Base-by-base conservation (phyloP, 2,888 invertebrate species). In the Tenthredo mesomela region DNA sequence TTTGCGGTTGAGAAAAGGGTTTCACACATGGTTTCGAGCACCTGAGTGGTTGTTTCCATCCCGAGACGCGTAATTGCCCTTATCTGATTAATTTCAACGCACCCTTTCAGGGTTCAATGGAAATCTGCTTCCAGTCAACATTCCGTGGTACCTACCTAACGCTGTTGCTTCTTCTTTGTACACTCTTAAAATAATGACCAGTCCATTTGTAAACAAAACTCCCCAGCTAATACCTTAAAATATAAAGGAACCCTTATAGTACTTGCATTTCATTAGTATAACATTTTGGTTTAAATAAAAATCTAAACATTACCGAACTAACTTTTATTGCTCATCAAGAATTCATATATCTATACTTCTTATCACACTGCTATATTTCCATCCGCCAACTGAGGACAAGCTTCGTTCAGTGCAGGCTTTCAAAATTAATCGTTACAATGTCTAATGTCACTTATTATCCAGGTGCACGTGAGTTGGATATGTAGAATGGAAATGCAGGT, bases 71-170 rank as follows among this genome's bases (percentile, higher is more conserved):
- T 65, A 77, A 84, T 84, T 61, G 77, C 77, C 77, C 73, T 75
- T 67, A 84, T 65, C 77, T 84, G 84, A 84, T 84, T 84, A 78
- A 84, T 84, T 65, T 61, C 80, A 61, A 80, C 58, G 40, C 80
- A 40, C 80, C 61, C 80, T 61, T 61, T 61, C 50, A 58, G 61
- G 58, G 21, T 80, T 21, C 61, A 58, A 40, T 61, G 61, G 61
- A 58, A 80, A 61, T 80, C 80, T 61, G 80, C 77, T 54, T 33
- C 50, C 77, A 77, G 77, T 77, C 29, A 77, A 77, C 77, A 50
- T 77, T 54, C 54, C 77, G 29, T 21, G 73, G 10, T 73, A 73
- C 73, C 73, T 43, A 21, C 73, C 21, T 25, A 73, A 73, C 71
- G 18, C 43, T 40, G 9, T 21, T 43, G 10, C 2, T 43, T 43